Percentiles rank a stretch among this genome's conserved stretches.
phyloP scores from a whole-genome alignment of 2,888 invertebrate species.

The Sarcophaga subvicina region DNA sequence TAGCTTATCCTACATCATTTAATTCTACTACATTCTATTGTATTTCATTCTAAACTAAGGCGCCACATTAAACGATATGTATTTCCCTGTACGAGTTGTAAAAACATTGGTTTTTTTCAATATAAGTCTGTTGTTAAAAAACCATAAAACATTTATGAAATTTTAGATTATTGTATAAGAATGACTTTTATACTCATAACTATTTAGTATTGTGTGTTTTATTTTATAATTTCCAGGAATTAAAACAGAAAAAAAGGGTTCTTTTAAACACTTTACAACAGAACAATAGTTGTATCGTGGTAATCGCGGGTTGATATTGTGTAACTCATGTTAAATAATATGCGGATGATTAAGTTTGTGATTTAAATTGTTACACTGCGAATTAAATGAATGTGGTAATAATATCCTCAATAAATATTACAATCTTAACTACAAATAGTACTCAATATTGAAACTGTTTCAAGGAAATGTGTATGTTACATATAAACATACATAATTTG shows the following conservation, averaged over 20 bases:
- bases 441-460: too few species aligned
- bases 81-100: neutral
- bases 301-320: neutral
- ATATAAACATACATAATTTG: too few species aligned
- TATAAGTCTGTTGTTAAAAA: conserved; percentile 1
- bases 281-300: neutral
- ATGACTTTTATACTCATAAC: conserved; percentile 40
- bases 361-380: neutral
- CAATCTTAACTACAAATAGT: too few species aligned
- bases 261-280: neutral
- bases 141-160: conserved; percentile 59
- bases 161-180: conserved; percentile 31
- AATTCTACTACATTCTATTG: neutral
- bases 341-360: neutral
- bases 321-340: neutral
- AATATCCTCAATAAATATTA: too few species aligned
- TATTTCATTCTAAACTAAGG: conserved; percentile 16
- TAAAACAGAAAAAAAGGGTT: conserved; percentile 31
- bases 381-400: neutral
- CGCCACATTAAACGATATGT: conserved; percentile 34
- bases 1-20: neutral
- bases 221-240: conserved; percentile 38
- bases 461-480: too few species aligned
- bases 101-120: neutral
- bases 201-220: conserved; percentile 8